These are phyloP conservation scores for Menidia menidia DNA, from an alignment of 2,797 vertebrate species.

Conservation along the genomic window DNA sequence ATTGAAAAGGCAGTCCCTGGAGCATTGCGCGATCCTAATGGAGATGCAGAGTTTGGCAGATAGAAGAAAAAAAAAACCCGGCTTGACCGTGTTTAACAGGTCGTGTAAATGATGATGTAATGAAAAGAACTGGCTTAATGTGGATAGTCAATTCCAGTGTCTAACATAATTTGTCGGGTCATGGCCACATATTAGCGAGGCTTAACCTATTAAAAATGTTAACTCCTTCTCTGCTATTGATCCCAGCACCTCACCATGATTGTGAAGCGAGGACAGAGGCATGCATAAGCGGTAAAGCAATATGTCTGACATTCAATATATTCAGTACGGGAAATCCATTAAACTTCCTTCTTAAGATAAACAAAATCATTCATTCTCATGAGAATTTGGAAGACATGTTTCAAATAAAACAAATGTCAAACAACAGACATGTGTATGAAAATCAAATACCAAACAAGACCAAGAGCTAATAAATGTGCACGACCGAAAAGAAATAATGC, in stretches of 20 bases:
- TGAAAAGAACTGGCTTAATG: slow-evolving; percentile 46
- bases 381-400: no score
- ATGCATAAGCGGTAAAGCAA: not conserved
- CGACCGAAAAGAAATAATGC: not conserved
- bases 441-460: no score
- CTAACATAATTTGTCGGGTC: slow-evolving; percentile 60
- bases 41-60: slow-evolving; percentile 40
- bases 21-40: slow-evolving; percentile 50
- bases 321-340: slow-evolving; percentile 15
- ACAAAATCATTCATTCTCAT: no score
- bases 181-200: slow-evolving; percentile 31
- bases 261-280: not conserved
- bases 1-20: slow-evolving; percentile 51
- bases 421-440: no score
- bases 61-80: not conserved
- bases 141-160: slow-evolving; percentile 30
- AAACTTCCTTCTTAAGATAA: not conserved
- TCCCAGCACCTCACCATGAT: not conserved
- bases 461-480: not conserved
- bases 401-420: no score
- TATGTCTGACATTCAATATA: not conserved
- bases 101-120: slow-evolving; percentile 65
- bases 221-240: slow-evolving; percentile 27
- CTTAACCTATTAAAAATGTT: slow-evolving; percentile 29
- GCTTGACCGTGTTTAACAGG: slow-evolving; percentile 54